phyloP scores from a whole-genome alignment of 2,113 vertebrate species.

The Sorex fumeus region DNA sequence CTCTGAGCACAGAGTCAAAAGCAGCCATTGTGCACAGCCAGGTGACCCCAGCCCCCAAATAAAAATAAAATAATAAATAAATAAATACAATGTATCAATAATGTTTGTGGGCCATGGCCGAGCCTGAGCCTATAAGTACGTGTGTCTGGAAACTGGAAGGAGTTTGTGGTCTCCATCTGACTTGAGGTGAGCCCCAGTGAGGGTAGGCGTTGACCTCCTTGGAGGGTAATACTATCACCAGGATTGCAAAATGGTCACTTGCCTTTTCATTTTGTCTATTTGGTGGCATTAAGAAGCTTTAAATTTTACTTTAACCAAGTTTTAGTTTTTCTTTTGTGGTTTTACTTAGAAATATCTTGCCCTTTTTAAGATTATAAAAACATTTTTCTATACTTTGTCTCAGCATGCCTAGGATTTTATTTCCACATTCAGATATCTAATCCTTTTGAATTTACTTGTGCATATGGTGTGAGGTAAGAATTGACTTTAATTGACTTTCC shows the following conservation, averaged over 20 bases:
- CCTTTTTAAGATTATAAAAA: slow-evolving; percentile 21
- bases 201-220: neutral
- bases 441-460: slow-evolving; percentile 29
- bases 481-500: neutral
- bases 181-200: neutral
- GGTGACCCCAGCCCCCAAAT: too few species aligned
- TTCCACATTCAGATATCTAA: slow-evolving; percentile 31
- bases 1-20: too few species aligned
- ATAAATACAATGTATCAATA: neutral
- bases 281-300: neutral
- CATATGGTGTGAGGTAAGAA: neutral
- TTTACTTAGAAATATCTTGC: slow-evolving; percentile 40
- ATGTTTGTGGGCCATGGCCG: neutral
- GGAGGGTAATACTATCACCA: neutral
- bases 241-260: neutral
- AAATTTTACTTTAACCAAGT: neutral
- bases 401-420: neutral
- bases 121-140: too few species aligned
- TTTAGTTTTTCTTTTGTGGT: neutral
- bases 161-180: neutral
- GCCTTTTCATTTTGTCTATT: slow-evolving; percentile 16
- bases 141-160: neutral
- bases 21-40: too few species aligned
- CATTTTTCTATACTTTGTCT: neutral
- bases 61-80: too few species aligned